Conservation (phyloP, 2,888 invertebrate genomes). For the Lagria hirta region DNA sequence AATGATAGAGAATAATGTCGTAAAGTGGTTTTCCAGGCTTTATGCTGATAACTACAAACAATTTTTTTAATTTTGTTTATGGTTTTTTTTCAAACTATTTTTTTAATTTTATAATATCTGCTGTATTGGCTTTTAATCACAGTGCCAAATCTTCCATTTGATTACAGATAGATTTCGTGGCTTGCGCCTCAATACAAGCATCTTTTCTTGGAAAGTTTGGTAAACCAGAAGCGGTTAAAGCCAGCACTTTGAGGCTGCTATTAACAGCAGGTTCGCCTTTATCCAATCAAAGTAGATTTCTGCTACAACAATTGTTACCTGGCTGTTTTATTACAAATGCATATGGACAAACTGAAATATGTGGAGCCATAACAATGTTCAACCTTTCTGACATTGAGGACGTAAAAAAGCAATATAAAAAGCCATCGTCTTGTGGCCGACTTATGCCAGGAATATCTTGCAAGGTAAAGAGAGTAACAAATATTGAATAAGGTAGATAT, state of each 20-base stretch:
- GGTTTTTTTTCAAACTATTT: too few species aligned
- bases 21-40: too few species aligned
- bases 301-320: conserved; percentile 45
- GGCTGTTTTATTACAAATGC: conserved; percentile 41
- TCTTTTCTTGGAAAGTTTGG: conserved; percentile 39
- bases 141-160: too few species aligned
- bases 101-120: too few species aligned
- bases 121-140: too few species aligned
- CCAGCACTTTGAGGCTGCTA: conserved; percentile 38
- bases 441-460: conserved; percentile 37
- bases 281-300: conserved; percentile 33
- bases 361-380: conserved; percentile 40
- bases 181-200: conserved; percentile 39
- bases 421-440: conserved; percentile 41
- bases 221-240: conserved; percentile 45
- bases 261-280: conserved; percentile 43
- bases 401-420: conserved; percentile 36
- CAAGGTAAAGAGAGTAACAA: conserved; percentile 42
- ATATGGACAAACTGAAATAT: conserved; percentile 48
- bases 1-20: too few species aligned
- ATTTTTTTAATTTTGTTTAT: too few species aligned
- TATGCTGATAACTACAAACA: too few species aligned
- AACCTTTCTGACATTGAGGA: conserved; percentile 37
- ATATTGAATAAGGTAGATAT: neutral
- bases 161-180: conserved; percentile 38